Evolutionary conservation across 2,113 vertebrate species (phyloP), one percentile per base, ranked within the genome.

Genomic region (Gopherus evgoodei): DNA sequence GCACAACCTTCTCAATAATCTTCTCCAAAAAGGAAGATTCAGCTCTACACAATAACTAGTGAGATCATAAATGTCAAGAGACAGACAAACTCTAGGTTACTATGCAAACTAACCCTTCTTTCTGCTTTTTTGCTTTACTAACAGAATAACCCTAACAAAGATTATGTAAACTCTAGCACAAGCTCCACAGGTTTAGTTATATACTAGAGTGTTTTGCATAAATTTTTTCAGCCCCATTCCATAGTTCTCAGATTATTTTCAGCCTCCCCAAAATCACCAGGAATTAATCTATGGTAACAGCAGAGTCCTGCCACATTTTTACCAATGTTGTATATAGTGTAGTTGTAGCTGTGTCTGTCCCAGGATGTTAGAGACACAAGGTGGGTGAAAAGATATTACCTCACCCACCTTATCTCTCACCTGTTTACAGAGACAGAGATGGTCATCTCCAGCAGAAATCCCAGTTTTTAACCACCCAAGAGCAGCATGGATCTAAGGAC

Each of bases 211-310:
- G 8, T 0, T 0, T 86, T 95, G 81, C 78, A 10, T 27, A 24
- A 79, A 87, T 83, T 86, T 92, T 89, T 88, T 65, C 83, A 79
- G 3, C 44, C 3, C 3, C 3, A 8, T 90, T 79, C 92, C 79
- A 52, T 2, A 3, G 84, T 52, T 90, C 90, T 87, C n/a, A 38
- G 92, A 87, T 79, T 95, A 2, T 59, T 93, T 87, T 54, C 75
- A 86, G 88, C 83, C 92, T 87, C 65, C 0, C 29, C 38, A 75
- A 90, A 96, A 94, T 90, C 91, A 91, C 81, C 91, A 95, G 87
- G 76, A 95, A 83, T 94, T 95, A 94, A 90, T 95, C 96, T 93
- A 88, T 79, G 80, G 65, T 50, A 91, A 84, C 79, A 91, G 85
- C 50, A 94, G 92, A 94, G 88, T 59, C 59, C 1, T 87, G 82